These are phyloP conservation scores for Theonella swinhoei DNA, from an alignment of 37 sponge, comb jelly and placozoan species.

Conservation along the genomic window DNA sequence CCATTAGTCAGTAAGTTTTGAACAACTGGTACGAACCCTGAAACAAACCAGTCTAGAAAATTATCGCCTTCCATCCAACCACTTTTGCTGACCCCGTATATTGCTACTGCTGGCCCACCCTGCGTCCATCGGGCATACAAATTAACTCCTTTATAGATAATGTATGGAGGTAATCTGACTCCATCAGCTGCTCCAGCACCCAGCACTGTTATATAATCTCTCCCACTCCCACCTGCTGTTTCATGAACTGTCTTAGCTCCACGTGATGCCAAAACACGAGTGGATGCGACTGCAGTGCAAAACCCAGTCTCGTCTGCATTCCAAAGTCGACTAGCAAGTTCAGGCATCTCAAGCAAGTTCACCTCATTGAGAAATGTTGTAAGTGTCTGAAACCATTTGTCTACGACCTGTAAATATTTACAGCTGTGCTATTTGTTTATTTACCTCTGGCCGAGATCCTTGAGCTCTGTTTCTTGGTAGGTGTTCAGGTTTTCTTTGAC, in stretches of 20 bases:
- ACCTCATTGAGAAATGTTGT: neutral
- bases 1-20: neutral
- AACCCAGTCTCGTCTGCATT: constrained; percentile 66
- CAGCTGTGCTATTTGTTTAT: no score
- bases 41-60: constrained; percentile 54
- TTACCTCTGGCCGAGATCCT: constrained; percentile 16
- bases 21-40: constrained; percentile 42
- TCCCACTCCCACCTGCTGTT: constrained; percentile 51
- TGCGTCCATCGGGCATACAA: constrained; percentile 34
- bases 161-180: constrained; percentile 49
- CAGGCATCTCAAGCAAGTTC: no score
- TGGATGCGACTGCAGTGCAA: constrained; percentile 44
- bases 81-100: constrained; percentile 43
- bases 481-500: constrained; percentile 29
- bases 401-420: no score
- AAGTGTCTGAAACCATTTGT: constrained; percentile 27
- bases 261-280: constrained; percentile 15
- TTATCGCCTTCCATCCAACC: constrained; percentile 67
- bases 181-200: constrained; percentile 46
- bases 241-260: constrained; percentile 57
- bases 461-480: constrained; percentile 29
- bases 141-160: constrained; percentile 70
- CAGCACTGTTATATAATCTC: constrained; percentile 56
- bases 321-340: no score
- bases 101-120: constrained; percentile 55